A percentile compares a stretch with the other conserved stretches of the same genome.
phyloP scores from a whole-genome alignment of 2,113 vertebrate species.

The Lampris incognitus region DNA sequence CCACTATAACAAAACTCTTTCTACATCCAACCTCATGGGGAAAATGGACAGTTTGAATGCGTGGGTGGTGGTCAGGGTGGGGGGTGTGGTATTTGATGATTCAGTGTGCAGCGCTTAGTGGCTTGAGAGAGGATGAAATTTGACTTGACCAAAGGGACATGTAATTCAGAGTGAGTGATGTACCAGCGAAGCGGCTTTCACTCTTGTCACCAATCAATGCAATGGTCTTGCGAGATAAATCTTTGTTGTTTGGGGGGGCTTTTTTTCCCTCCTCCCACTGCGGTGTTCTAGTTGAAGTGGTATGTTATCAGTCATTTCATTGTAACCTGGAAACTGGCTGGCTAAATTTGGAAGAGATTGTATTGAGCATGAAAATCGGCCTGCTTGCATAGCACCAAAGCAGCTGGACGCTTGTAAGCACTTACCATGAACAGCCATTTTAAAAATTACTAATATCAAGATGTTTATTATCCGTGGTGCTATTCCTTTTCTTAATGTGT shows the following conservation, averaged over 20 bases:
- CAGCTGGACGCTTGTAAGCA: not conserved
- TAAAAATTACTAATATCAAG: slow-evolving; percentile 14
- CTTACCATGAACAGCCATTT: slow-evolving; percentile 16
- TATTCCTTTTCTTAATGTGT: slow-evolving; percentile 5
- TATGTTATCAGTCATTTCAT: slow-evolving; percentile 32
- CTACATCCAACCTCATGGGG: slow-evolving; percentile 7
- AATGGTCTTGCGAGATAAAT: slow-evolving; percentile 58
- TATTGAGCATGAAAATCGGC: slow-evolving; percentile 17
- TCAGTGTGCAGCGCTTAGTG: slow-evolving; percentile 39
- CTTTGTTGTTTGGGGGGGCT: slow-evolving; percentile 10
- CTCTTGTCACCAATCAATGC: slow-evolving; percentile 63
- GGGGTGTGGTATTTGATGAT: slow-evolving; percentile 37
- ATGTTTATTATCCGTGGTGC: slow-evolving; percentile 9
- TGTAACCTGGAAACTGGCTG: slow-evolving; percentile 14
- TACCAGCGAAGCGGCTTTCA: slow-evolving; percentile 61
- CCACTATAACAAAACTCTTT: slow-evolving; percentile 41
- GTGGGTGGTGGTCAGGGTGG: too few species aligned
- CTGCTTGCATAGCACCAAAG: not conserved
- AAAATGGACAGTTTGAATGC: slow-evolving; percentile 3
- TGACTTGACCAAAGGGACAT: slow-evolving; percentile 56
- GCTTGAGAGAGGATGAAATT: slow-evolving; percentile 58
- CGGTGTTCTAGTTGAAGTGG: slow-evolving; percentile 19
- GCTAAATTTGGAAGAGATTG: slow-evolving; percentile 25
- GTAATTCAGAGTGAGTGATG: slow-evolving; percentile 47
- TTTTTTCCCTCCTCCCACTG: not conserved